Percentiles rank a stretch among this genome's conserved stretches.
Conservation (phyloP, 2,888 invertebrate genomes). For the Trichopoda pennipes region DNA sequence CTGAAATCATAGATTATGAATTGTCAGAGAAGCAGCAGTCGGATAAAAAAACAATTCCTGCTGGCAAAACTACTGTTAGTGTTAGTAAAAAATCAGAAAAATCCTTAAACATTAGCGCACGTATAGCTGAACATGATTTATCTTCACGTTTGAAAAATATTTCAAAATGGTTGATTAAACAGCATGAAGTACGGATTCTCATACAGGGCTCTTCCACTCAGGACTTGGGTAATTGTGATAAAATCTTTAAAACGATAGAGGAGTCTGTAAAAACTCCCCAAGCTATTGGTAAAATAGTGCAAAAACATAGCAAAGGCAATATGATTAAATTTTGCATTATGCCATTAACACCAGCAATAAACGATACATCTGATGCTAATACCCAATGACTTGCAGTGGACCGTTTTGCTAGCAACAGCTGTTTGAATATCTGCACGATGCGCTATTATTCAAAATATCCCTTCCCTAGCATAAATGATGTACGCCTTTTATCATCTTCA, state of each 20-base stretch:
- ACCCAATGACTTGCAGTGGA: slow-evolving; percentile 59
- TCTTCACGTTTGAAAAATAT: slow-evolving; percentile 85
- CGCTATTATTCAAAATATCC: slow-evolving; percentile 32
- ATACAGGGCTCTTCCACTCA: slow-evolving; percentile 73
- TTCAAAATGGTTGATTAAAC: slow-evolving; percentile 85
- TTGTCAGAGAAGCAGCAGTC: slow-evolving; percentile 45
- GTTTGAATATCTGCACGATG: neutral
- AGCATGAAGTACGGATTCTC: slow-evolving; percentile 83
- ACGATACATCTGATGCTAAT: neutral
- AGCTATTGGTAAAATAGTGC: slow-evolving; percentile 83
- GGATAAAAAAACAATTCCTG: neutral
- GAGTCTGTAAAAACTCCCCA: slow-evolving; percentile 81
- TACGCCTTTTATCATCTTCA: slow-evolving; percentile 20
- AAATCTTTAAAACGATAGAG: slow-evolving; percentile 83
- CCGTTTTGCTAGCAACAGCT: neutral
- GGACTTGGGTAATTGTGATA: slow-evolving; percentile 80
- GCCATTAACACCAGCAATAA: slow-evolving; percentile 77
- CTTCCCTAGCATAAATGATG: neutral
- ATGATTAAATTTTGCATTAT: slow-evolving; percentile 85
- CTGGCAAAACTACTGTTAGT: slow-evolving; percentile 18
- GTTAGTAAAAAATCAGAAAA: slow-evolving; percentile 84
- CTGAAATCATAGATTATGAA: slow-evolving; percentile 85
- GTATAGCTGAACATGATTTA: slow-evolving; percentile 86
- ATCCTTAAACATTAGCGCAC: slow-evolving; percentile 83
- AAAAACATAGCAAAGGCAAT: slow-evolving; percentile 84